Evolutionary conservation across 2,113 vertebrate genomes (phyloP).

Genomic region (Clupea harengus): DNA sequence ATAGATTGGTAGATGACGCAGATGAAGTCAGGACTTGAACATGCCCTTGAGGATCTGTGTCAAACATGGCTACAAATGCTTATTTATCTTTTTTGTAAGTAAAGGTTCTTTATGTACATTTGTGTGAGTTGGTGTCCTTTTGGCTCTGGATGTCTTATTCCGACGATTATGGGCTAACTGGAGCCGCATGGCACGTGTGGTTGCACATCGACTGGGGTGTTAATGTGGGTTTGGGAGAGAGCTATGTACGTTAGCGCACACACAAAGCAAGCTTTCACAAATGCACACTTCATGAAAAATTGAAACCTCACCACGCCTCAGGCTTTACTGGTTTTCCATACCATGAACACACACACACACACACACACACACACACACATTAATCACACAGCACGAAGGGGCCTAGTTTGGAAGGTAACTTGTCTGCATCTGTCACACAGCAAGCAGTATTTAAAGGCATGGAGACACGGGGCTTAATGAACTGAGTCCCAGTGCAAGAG

Average conservation of each 20-base stretch:
- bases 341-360: background rate
- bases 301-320: background rate
- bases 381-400: background rate
- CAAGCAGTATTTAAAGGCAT: background rate
- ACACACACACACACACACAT: slow-evolving; percentile 1
- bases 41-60: background rate
- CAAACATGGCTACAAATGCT: background rate
- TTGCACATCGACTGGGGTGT: background rate
- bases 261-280: background rate
- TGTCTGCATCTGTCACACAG: background rate
- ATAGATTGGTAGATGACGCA: background rate
- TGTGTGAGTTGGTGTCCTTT: background rate
- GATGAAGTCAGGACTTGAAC: background rate
- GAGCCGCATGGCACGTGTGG: background rate
- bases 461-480: background rate
- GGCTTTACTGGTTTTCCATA: background rate
- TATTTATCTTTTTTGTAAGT: background rate
- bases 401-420: background rate
- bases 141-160: background rate
- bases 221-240: background rate
- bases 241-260: background rate
- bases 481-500: background rate
- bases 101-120: background rate
- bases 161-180: background rate
- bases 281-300: background rate